These are phyloP conservation scores for Galagoides demidoff DNA, from an alignment of 2,797 vertebrate species.

Conservation along the genomic window DNA sequence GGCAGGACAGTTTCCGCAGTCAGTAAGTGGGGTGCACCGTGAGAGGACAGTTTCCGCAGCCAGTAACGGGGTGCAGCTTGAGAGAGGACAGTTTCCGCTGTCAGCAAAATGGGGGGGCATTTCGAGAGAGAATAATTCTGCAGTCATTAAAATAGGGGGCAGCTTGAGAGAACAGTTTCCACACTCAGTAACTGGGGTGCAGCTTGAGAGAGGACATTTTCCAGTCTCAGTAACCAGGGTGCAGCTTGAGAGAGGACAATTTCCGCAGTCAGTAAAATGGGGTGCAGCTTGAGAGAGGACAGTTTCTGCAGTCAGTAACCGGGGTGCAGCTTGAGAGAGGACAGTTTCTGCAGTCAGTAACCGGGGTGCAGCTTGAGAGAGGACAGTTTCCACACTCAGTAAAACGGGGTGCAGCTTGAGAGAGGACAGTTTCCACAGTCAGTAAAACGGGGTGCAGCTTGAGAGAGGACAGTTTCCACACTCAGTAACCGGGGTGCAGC, in stretches of 20 bases:
- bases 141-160: too few relatives aligned
- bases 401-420: neutral
- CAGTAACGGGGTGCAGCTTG: too few relatives aligned
- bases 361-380: too few relatives aligned
- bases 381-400: neutral
- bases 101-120: too few relatives aligned
- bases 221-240: neutral
- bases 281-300: too few relatives aligned
- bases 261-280: neutral
- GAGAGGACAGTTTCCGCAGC: neutral
- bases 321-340: too few relatives aligned
- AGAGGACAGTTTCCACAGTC: neutral
- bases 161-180: neutral
- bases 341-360: neutral
- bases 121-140: too few relatives aligned
- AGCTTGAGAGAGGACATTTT: neutral
- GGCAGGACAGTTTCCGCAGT: neutral
- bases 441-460: neutral
- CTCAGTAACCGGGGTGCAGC: too few relatives aligned
- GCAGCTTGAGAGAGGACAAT: neutral
- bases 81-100: too few relatives aligned
- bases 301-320: neutral
- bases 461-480: neutral
- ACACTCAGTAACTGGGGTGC: too few relatives aligned
- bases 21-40: too few relatives aligned